Conservation (phyloP, 2,888 invertebrate genomes). For the Thecophora atra region DNA sequence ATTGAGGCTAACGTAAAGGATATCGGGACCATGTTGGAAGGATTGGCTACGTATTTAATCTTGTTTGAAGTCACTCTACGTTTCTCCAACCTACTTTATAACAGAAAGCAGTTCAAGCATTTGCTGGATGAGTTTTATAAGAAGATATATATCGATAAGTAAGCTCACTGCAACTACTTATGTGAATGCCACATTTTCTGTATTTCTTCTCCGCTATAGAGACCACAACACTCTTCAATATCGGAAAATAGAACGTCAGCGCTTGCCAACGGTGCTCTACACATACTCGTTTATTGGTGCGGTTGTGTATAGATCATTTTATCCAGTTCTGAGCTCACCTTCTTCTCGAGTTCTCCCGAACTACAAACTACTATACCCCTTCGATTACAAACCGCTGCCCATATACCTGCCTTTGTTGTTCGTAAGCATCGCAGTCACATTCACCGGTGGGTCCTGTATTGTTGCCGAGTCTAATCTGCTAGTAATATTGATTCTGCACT, state of each 20-base stretch:
- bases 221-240: conserved; percentile 42
- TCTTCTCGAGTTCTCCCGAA: conserved; percentile 51
- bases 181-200: too few relatives aligned
- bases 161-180: conserved; percentile 19
- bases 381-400: conserved; percentile 47
- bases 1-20: conserved; percentile 41
- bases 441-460: conserved; percentile 50
- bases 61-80: conserved; percentile 43
- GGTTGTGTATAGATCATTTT: conserved; percentile 46
- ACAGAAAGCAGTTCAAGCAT: conserved; percentile 44
- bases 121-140: conserved; percentile 53
- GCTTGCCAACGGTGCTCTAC: conserved; percentile 50
- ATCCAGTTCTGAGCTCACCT: conserved; percentile 49
- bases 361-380: conserved; percentile 52
- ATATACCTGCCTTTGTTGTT: conserved; percentile 50
- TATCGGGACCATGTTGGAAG: conserved; percentile 40
- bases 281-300: conserved; percentile 51
- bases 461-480: conserved; percentile 56
- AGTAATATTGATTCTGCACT: conserved; percentile 56
- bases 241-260: conserved; percentile 48
- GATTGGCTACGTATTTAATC: conserved; percentile 42
- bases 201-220: conserved; percentile 35
- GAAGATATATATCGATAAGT: conserved; percentile 52
- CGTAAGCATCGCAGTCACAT: conserved; percentile 50
- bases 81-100: conserved; percentile 42